phyloP scores from a whole-genome alignment of 2,888 invertebrate genomes.

The Orthosia incerta region DNA sequence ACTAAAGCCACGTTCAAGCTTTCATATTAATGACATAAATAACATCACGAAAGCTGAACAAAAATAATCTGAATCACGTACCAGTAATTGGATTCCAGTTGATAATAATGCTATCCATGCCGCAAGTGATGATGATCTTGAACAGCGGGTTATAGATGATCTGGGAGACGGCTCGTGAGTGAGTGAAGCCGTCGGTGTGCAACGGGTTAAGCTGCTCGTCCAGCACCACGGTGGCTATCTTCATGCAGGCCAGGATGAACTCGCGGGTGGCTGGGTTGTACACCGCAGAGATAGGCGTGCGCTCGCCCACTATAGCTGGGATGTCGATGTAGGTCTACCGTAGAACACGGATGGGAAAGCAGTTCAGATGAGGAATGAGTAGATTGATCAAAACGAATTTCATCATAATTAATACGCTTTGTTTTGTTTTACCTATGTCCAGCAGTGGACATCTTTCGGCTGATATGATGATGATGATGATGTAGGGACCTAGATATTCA shows the following conservation, averaged over 20 bases:
- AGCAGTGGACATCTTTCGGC: too few relatives aligned
- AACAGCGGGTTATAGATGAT: slow-evolving; percentile 95
- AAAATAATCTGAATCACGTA: slow-evolving; percentile 21
- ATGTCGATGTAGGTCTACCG: slow-evolving; percentile 92
- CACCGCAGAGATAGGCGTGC: slow-evolving; percentile 91
- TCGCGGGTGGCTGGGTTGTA: slow-evolving; percentile 93
- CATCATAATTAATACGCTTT: too few relatives aligned
- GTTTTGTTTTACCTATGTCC: too few relatives aligned
- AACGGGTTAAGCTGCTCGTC: slow-evolving; percentile 92
- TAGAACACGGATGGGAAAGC: neutral
- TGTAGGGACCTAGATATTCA: too few relatives aligned
- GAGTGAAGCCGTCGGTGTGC: slow-evolving; percentile 94
- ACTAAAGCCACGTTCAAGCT: neutral
- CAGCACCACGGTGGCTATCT: slow-evolving; percentile 92
- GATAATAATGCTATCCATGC: slow-evolving; percentile 95
- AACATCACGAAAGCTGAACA: neutral
- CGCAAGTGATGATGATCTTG: slow-evolving; percentile 94
- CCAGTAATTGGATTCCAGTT: slow-evolving; percentile 95
- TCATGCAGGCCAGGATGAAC: slow-evolving; percentile 92
- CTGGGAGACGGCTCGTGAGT: slow-evolving; percentile 93
- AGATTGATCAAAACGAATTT: too few relatives aligned
- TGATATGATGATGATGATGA: too few relatives aligned
- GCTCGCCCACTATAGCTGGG: slow-evolving; percentile 92
- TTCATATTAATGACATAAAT: neutral
- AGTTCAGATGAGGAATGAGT: neutral